Evolutionary conservation across 2,113 vertebrate genomes (phyloP).

Genomic region (Tragelaphus scriptus): DNA sequence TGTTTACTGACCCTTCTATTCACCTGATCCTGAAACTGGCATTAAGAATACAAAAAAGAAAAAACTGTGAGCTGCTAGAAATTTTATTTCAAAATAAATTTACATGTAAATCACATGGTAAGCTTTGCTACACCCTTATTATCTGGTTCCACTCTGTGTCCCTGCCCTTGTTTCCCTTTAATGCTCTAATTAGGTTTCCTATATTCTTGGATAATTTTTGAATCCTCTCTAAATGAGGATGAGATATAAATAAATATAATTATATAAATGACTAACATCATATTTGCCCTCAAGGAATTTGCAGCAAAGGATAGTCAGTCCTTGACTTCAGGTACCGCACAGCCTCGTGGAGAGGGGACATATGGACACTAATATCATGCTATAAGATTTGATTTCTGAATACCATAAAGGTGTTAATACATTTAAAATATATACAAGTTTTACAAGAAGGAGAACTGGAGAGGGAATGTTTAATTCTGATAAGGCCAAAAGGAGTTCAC

Average conservation of each 20-base stretch:
- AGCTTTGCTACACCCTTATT: neutral
- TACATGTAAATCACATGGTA: neutral
- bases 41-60: neutral
- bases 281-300: neutral
- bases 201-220: neutral
- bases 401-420: neutral
- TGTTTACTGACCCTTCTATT: neutral
- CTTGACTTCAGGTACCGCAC: neutral
- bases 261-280: neutral
- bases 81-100: constrained; percentile 18
- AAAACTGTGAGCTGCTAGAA: neutral
- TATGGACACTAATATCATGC: neutral
- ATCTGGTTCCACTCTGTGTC: neutral
- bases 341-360: neutral
- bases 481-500: neutral
- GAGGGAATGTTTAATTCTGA: neutral
- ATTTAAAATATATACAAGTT: neutral
- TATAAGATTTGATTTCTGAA: neutral
- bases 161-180: neutral
- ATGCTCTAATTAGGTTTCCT: neutral
- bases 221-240: neutral
- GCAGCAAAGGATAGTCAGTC: neutral
- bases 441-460: neutral
- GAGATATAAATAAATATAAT: neutral
- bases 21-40: neutral